phyloP scores from a whole-genome alignment of 2,888 invertebrate genomes.

The Bugula neritina region DNA sequence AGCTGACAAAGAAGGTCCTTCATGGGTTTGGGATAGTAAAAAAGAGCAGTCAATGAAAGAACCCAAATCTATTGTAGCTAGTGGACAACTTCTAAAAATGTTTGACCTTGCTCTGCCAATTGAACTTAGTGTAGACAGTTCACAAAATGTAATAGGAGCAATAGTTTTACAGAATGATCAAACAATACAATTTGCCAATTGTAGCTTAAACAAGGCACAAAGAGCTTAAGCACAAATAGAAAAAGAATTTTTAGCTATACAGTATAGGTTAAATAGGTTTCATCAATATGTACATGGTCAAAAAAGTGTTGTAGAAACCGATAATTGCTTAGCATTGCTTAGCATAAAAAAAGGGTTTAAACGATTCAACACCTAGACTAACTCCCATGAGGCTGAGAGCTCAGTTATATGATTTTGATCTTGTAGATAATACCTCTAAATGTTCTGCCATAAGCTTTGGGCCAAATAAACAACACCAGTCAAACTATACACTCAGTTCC shows the following conservation, averaged over 20 bases:
- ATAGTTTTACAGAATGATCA: background rate
- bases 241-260: conserved; percentile 9
- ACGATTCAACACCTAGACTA: background rate
- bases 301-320: background rate
- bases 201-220: background rate
- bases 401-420: no score
- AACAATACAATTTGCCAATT: background rate
- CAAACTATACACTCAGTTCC: background rate
- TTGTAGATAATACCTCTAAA: background rate
- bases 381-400: no score
- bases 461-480: background rate
- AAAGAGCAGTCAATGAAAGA: background rate
- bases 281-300: conserved; percentile 6
- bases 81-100: conserved; percentile 1
- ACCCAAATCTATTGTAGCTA: background rate
- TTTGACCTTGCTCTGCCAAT: background rate
- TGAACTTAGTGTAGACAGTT: conserved; percentile 5
- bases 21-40: background rate
- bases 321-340: background rate
- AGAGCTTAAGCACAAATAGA: background rate
- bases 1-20: background rate
- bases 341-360: background rate
- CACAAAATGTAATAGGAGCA: background rate
- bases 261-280: background rate
- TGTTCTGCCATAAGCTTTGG: background rate